Evolutionary conservation across 2,797 vertebrate genomes (phyloP).

Genomic region (Spatula clypeata): DNA sequence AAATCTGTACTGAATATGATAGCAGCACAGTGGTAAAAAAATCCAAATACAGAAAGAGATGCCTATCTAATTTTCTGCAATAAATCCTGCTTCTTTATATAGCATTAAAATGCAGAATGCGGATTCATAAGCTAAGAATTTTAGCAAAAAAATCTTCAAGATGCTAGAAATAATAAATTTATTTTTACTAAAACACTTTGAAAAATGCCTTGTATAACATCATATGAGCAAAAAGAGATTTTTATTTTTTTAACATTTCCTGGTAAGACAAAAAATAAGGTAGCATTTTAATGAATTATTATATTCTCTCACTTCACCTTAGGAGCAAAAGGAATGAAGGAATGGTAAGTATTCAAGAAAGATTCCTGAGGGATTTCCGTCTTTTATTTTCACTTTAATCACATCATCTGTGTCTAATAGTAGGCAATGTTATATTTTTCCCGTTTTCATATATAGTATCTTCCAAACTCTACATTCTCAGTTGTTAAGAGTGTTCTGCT

Average conservation of each 20-base stretch:
- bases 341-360: not conserved
- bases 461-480: not conserved
- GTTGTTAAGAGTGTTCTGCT: not conserved
- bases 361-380: not conserved
- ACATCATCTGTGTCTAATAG: not conserved
- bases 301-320: not conserved
- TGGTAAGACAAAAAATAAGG: not conserved
- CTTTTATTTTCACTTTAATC: conserved; percentile 32
- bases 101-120: not conserved
- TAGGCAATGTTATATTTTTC: not conserved
- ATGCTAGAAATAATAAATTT: not conserved
- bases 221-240: not conserved
- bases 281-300: not conserved
- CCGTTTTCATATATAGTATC: not conserved
- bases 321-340: not conserved
- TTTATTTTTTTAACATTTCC: not conserved
- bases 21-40: too few relatives aligned
- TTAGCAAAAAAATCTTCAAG: not conserved
- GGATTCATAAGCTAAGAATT: not conserved
- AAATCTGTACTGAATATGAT: too few relatives aligned
- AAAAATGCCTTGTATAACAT: not conserved
- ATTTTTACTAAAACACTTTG: not conserved
- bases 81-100: not conserved
- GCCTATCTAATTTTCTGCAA: too few relatives aligned
- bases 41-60: too few relatives aligned